Conservation (phyloP, 2,888 invertebrate species). For the Eulithis prunata region DNA sequence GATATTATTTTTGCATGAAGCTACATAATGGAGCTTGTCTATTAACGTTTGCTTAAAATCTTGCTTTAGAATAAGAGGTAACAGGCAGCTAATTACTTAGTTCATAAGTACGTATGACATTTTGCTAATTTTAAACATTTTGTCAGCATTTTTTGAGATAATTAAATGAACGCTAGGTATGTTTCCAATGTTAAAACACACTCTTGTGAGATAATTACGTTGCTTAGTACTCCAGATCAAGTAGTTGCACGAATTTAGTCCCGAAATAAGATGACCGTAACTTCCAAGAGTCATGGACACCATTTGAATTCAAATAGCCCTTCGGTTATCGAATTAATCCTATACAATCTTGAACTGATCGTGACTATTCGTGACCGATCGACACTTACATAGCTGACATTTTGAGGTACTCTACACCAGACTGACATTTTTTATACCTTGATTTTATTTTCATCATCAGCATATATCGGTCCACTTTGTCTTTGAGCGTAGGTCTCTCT, state of each 20-base stretch:
- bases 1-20: constrained; percentile 29
- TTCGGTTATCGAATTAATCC: constrained; percentile 22
- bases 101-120: neutral
- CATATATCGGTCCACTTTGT: too few relatives aligned
- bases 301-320: constrained; percentile 31
- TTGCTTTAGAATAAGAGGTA: neutral
- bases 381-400: constrained; percentile 26
- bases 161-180: too few relatives aligned
- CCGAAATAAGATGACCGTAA: constrained; percentile 17
- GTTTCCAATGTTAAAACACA: too few relatives aligned
- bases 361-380: constrained; percentile 33
- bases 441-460: too few relatives aligned
- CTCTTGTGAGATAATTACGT: neutral
- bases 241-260: constrained; percentile 5
- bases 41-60: neutral
- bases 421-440: too few relatives aligned
- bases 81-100: neutral
- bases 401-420: constrained; percentile 7
- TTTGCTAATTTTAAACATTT: neutral
- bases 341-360: constrained; percentile 23
- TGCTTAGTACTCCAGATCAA: neutral
- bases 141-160: neutral
- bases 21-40: neutral
- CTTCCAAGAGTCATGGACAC: constrained; percentile 20
- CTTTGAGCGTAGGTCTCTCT: too few relatives aligned